A percentile compares a stretch with the other conserved stretches of the same genome.
Evolutionary conservation across 2,888 invertebrate genomes (phyloP).

Genomic region (Archips xylosteana): DNA sequence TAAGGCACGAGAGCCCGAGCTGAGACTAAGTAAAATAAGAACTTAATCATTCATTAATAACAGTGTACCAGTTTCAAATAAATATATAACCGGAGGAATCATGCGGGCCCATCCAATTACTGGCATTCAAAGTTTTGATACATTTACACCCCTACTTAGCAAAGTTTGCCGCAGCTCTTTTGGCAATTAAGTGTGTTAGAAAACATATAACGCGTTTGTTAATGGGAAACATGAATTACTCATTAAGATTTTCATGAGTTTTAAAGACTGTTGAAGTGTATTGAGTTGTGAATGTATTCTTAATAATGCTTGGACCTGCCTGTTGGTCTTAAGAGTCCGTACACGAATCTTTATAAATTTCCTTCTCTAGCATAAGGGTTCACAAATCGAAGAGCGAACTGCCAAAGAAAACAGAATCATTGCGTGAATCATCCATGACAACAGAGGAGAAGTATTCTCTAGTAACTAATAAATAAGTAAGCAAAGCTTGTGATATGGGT

Average conservation of each 20-base stretch:
- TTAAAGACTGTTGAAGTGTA: neutral
- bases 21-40: too few species aligned
- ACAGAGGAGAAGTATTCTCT: too few species aligned
- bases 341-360: too few species aligned
- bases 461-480: too few species aligned
- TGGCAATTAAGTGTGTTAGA: constrained; percentile 21
- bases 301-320: too few species aligned
- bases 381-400: too few species aligned
- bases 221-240: constrained; percentile 18
- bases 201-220: constrained; percentile 23
- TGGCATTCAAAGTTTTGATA: constrained; percentile 34
- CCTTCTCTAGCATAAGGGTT: too few species aligned
- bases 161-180: constrained; percentile 2
- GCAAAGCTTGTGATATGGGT: too few species aligned
- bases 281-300: neutral
- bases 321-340: too few species aligned
- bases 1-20: too few species aligned
- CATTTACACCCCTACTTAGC: constrained; percentile 19
- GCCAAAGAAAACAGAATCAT: too few species aligned
- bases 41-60: neutral
- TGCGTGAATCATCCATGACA: too few species aligned
- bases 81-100: neutral
- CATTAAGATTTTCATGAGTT: constrained; percentile 11
- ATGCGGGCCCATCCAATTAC: constrained; percentile 28
- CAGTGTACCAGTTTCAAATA: neutral